Evolutionary conservation across 1,140 invertebrate genomes (phyloP).

Genomic region (Drosophila burlai): DNA sequence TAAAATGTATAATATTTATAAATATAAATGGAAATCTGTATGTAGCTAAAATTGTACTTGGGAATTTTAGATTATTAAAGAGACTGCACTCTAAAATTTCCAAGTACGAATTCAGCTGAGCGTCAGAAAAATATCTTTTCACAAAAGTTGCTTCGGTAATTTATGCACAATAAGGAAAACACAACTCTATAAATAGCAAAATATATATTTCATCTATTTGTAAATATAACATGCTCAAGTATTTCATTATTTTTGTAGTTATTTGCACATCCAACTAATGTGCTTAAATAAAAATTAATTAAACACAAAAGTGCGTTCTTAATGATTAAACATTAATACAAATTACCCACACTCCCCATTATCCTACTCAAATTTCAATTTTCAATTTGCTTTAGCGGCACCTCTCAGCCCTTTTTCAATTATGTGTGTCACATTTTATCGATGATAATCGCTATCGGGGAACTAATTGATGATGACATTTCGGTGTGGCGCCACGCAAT

Average conservation of each 20-base stretch:
- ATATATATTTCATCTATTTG: too few species aligned
- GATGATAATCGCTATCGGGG: constrained; percentile 5
- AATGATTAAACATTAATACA: not conserved
- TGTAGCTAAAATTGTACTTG: too few species aligned
- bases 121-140: too few species aligned
- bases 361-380: not conserved
- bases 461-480: constrained; percentile 55
- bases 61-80: too few species aligned
- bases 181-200: too few species aligned
- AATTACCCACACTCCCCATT: not conserved
- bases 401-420: constrained; percentile 13
- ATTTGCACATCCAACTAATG: not conserved
- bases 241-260: not conserved
- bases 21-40: too few species aligned
- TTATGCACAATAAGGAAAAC: too few species aligned
- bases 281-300: not conserved
- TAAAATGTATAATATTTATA: too few species aligned
- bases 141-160: too few species aligned
- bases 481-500: constrained; percentile 23
- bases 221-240: not conserved
- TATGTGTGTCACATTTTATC: constrained; percentile 28
- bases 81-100: too few species aligned
- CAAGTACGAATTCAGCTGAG: too few species aligned
- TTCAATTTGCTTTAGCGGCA: constrained; percentile 5
- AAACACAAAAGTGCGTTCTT: not conserved